Conservation (phyloP, 2,888 invertebrate genomes). For the Dicranocentrus wangi region DNA sequence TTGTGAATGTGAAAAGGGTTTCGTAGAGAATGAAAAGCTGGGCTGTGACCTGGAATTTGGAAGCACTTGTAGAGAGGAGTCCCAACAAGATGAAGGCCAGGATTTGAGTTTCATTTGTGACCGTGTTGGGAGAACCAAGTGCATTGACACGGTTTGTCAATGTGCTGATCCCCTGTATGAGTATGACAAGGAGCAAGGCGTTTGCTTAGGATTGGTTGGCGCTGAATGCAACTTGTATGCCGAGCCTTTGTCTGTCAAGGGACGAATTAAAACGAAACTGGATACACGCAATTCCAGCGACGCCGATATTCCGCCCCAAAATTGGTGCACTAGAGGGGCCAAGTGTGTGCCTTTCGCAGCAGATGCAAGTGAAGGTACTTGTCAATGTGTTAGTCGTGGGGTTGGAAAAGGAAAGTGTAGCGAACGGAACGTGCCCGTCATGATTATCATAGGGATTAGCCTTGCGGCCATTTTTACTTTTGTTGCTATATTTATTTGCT, state of each 20-base stretch:
- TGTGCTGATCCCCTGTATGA: background rate
- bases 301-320: background rate
- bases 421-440: background rate
- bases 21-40: background rate
- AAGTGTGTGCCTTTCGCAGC: background rate
- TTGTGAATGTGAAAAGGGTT: slow-evolving; percentile 6
- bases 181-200: background rate
- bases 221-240: background rate
- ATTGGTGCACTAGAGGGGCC: slow-evolving; percentile 2
- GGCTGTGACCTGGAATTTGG: slow-evolving; percentile 33
- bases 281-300: background rate
- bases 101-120: background rate
- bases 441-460: background rate
- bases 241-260: background rate
- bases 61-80: background rate
- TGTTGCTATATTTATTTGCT: background rate
- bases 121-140: background rate
- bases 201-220: slow-evolving; percentile 22
- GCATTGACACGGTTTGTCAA: slow-evolving; percentile 1
- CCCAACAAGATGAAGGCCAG: background rate
- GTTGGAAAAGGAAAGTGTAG: slow-evolving; percentile 9
- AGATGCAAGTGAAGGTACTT: background rate
- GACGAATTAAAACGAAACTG: background rate
- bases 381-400: background rate
- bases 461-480: background rate